Evolutionary conservation across 1,140 invertebrate species (phyloP), one percentile per base, ranked within the genome.

Genomic region (Lasioglossum baleicum): DNA sequence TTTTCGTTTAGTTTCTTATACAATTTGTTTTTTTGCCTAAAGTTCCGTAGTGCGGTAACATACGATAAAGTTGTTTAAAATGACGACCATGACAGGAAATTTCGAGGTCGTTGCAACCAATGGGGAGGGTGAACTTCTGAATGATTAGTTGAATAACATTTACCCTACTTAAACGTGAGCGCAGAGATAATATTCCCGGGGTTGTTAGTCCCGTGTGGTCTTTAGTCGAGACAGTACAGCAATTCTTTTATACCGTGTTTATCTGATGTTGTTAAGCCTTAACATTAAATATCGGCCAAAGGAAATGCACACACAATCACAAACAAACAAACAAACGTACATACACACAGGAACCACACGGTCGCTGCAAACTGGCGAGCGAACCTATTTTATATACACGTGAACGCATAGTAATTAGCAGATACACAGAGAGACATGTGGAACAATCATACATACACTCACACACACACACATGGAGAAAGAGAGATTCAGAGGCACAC

Each of bases 241-340:
- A 83, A 81, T 86, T 86, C 81, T 86, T 86, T 86, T 86, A 76
- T 81, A 86, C 82, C 84, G 84, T 83, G 76, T 83, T 78, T 83
- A 83, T 86, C 63, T 64, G 66, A 83, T 68, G 70, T 87, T 83
- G 84, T 87, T 83, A 87, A 83, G 60, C 83, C 77, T 87, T 86
- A 87, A 68, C 63, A 60, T 87, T 86, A 86, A 72, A 70, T 81
- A 81, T 83, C 73, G 78, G 85, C 83, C 85, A 85, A 86, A 86
- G 63, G 69, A 76, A 78, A 81, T 86, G 84, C 84, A 87, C 74
- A 86, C 72, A 66, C 75, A 31, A 64, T 35, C 11, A 26, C 53
- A 72, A 31, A 76, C 80, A 42, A 51, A n/a, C 53, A n/a, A 1
- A 7, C 17, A n/a, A 2, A n/a, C 20, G 0, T 7, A n/a, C 53